Evolutionary conservation across 2,888 invertebrate species (phyloP), one percentile per base, ranked within the genome.

Genomic region (Dimorphilus gyrociliatus): DNA sequence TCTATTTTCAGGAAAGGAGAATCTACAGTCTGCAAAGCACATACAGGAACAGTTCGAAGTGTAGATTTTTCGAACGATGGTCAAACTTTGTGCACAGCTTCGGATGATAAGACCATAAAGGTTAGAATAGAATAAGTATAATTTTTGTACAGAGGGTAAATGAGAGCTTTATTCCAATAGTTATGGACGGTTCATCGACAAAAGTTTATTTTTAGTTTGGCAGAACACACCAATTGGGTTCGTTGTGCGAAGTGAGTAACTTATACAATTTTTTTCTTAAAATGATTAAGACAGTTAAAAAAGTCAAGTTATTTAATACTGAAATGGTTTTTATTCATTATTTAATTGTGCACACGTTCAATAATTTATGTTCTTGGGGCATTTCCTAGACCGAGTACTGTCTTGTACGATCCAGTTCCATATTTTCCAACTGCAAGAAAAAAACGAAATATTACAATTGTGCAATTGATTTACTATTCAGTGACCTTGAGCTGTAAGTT

Each of bases 1-100:
- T 33, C 19, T 19, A 25, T 10, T 30, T 35, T 40, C 45, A 62
- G 60, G 4, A 63, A 64, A 46, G 64, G 62, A 15, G 75, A 76
- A 41, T 76, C 77, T 0, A 71, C 75, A 3, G 73, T 77, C 48
- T 79, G 82, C 52, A 71, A 72, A 53, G 80, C 81, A 2, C 86
- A 88, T 58, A 73, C 72, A 25, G 75, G 76, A 32, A 72, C 78
- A 15, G 78, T 88, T 1, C 69, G 81, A 30, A 78, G 79, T 30
- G 75, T 85, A 1, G 74, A 80, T 47, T 86, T 85, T 53, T 78
- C 77, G 44, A 71, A 73, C 8, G 76, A 79, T 50, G 60, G 61
- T 2, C 56, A 60, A 37, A 45, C 44, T 8, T 38, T 64, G 30
- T 44, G 53, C 15, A 60, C 61, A 19, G 53, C 61, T 7, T 63